A percentile compares a stretch with the other conserved stretches of the same genome.
These are phyloP conservation scores for Mesopsocus fuscifrons DNA, from an alignment of 2,888 invertebrate species.

Conservation along the genomic window DNA sequence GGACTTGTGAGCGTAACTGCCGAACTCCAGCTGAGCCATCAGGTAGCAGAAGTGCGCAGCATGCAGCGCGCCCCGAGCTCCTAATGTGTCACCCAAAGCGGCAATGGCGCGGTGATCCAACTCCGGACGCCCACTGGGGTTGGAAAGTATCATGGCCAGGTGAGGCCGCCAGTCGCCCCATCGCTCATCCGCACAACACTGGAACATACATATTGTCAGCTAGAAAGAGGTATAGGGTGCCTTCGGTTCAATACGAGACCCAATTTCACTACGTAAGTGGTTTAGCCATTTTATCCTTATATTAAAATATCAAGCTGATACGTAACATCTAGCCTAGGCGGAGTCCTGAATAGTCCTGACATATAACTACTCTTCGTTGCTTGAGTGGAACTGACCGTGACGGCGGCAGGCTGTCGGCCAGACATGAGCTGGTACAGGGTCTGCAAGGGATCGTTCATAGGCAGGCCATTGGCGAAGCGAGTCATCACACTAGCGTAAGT, in stretches of 20 bases:
- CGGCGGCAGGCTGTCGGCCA: constrained; percentile 57
- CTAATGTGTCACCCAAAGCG: constrained; percentile 44
- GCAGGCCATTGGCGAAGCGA: constrained; percentile 70
- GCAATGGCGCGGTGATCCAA: constrained; percentile 55
- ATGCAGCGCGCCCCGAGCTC: constrained; percentile 57
- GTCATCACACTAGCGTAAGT: constrained; percentile 71
- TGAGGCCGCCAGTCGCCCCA: constrained; percentile 95
- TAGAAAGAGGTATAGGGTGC: too few relatives aligned
- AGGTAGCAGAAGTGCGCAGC: constrained; percentile 95
- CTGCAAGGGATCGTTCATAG: constrained; percentile 73
- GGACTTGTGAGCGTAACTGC: constrained; percentile 19
- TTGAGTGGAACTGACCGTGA: constrained; percentile 39
- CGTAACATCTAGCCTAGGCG: too few relatives aligned
- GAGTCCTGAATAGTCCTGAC: too few relatives aligned
- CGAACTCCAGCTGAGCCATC: constrained; percentile 52
- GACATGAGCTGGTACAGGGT: constrained; percentile 85
- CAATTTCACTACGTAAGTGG: too few relatives aligned
- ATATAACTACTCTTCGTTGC: too few relatives aligned
- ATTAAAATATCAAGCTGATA: too few relatives aligned
- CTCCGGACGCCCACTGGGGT: constrained; percentile 55
- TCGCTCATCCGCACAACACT: constrained; percentile 48
- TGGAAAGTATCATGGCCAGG: constrained; percentile 85
- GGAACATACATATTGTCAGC: too few relatives aligned
- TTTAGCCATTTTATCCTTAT: too few relatives aligned
- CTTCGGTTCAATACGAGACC: too few relatives aligned